Evolutionary conservation across 2,888 invertebrate genomes (phyloP).

Genomic region (Lasioglossum leucozonium): DNA sequence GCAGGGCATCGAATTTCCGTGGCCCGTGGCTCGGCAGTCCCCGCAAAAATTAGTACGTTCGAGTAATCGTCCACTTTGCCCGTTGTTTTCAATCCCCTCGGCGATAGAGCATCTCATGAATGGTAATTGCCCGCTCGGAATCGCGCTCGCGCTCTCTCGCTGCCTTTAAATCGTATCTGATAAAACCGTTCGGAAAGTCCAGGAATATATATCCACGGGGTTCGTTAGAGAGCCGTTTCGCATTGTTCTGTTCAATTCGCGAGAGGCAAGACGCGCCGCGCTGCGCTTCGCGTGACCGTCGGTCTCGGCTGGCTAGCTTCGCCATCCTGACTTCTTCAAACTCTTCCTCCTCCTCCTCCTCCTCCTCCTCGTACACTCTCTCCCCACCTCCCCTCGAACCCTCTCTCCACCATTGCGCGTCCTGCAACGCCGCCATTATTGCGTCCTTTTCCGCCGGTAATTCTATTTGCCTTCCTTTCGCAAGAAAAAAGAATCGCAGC

Average conservation of each 20-base stretch:
- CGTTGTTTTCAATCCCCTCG: slow-evolving; percentile 54
- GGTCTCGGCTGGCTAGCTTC: slow-evolving; percentile 78
- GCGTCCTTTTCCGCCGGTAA: slow-evolving; percentile 4
- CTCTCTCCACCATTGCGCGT: not conserved
- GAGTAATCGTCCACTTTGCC: slow-evolving; percentile 55
- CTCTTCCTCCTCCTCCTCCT: slow-evolving; percentile 56
- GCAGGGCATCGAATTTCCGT: not conserved
- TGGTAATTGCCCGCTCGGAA: slow-evolving; percentile 58
- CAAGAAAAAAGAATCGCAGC: slow-evolving; percentile 8
- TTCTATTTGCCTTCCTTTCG: slow-evolving; percentile 3
- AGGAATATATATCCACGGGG: slow-evolving; percentile 37
- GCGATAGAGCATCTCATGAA: slow-evolving; percentile 60
- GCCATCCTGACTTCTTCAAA: slow-evolving; percentile 70
- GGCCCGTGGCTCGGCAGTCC: not conserved
- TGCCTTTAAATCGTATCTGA: slow-evolving; percentile 50
- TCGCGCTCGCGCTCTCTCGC: slow-evolving; percentile 13
- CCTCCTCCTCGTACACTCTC: slow-evolving; percentile 46
- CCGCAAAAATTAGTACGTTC: slow-evolving; percentile 51
- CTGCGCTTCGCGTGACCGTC: slow-evolving; percentile 81
- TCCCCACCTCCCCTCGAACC: not conserved
- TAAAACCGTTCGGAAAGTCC: slow-evolving; percentile 53
- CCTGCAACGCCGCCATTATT: slow-evolving; percentile 43
- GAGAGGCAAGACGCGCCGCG: slow-evolving; percentile 50
- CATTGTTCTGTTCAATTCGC: slow-evolving; percentile 63
- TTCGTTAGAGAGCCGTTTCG: slow-evolving; percentile 57